phyloP scores from a whole-genome alignment of 2,888 invertebrate species.

The Hydropsyche betteni region DNA sequence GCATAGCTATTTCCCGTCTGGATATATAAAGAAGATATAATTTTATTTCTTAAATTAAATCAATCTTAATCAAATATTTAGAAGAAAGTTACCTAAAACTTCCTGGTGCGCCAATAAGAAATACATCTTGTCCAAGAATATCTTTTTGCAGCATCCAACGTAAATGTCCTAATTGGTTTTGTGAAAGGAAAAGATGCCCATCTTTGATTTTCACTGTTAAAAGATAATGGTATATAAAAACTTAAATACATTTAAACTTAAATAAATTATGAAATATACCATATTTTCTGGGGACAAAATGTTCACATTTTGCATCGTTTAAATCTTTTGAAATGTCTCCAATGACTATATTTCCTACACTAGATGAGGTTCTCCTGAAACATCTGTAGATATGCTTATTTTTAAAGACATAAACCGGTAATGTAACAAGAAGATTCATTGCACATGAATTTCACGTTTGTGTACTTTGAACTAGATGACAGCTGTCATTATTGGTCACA shows the following conservation, averaged over 20 bases:
- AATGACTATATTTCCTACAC: conserved; percentile 70
- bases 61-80: background rate
- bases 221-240: conserved; percentile 26
- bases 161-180: conserved; percentile 81
- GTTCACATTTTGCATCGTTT: conserved; percentile 70
- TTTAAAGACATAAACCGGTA: no score
- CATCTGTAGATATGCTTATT: no score
- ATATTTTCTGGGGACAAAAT: conserved; percentile 86
- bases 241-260: conserved; percentile 41
- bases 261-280: conserved; percentile 66
- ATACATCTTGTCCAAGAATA: conserved; percentile 91
- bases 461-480: no score
- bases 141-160: conserved; percentile 98
- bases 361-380: no score
- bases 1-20: conserved; percentile 83
- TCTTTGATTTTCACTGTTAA: conserved; percentile 55
- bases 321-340: conserved; percentile 76
- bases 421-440: no score
- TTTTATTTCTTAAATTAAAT: conserved; percentile 2
- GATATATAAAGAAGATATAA: conserved; percentile 30
- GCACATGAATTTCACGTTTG: no score
- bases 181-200: conserved; percentile 63
- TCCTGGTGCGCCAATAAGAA: conserved; percentile 92
- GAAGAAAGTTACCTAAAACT: conserved; percentile 65
- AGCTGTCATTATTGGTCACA: no score